These are phyloP conservation scores for Ditula angustiorana DNA, from an alignment of 2,888 invertebrate species.

Conservation along the genomic window DNA sequence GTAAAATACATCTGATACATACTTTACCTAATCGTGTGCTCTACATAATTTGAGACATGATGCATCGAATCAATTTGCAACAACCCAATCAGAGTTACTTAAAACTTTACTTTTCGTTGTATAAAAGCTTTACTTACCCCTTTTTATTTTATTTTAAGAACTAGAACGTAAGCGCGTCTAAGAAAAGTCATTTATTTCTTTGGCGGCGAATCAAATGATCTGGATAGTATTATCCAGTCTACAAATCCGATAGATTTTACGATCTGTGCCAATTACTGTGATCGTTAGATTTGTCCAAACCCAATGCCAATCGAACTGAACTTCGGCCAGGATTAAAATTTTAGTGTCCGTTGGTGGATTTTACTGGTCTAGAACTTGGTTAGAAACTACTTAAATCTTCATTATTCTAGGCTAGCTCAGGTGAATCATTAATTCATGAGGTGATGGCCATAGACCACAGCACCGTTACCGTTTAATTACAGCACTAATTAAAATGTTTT, in stretches of 20 bases:
- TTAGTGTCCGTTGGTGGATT: not conserved
- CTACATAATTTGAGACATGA: not conserved
- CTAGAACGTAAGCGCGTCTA: not conserved
- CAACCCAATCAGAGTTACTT: no score
- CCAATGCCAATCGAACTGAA: not conserved
- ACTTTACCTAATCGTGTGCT: no score
- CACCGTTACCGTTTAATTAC: slow-evolving; percentile 36
- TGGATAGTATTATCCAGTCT: slow-evolving; percentile 12
- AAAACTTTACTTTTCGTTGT: no score
- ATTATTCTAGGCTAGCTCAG: slow-evolving; percentile 13
- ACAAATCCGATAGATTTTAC: not conserved
- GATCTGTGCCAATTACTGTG: slow-evolving; percentile 7
- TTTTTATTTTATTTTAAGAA: not conserved
- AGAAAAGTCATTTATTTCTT: slow-evolving; percentile 5
- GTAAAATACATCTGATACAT: not conserved
- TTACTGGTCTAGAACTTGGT: not conserved
- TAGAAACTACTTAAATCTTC: slow-evolving; percentile 4
- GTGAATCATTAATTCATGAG: slow-evolving; percentile 34
- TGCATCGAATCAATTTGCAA: not conserved
- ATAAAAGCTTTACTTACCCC: not conserved
- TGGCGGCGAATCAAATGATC: slow-evolving; percentile 21
- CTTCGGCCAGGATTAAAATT: not conserved
- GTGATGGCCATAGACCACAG: slow-evolving; percentile 32
- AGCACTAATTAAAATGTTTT: slow-evolving; percentile 38
- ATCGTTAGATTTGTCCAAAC: not conserved